Conservation (phyloP, 2,113 vertebrate species). For the Atractosteus spatula region DNA sequence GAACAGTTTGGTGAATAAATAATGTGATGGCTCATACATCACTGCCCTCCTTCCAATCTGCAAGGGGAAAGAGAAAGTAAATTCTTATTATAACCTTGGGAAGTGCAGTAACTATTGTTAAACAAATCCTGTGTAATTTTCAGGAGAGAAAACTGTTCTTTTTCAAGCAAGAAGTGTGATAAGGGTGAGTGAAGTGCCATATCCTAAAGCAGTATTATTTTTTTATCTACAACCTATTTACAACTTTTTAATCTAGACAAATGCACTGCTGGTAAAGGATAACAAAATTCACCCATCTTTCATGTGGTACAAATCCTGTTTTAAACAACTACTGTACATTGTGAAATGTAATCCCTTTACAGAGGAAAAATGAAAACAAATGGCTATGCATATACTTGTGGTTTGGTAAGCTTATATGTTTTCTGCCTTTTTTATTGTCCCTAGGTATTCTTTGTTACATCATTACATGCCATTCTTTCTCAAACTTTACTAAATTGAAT, state of each 20-base stretch:
- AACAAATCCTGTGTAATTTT: slow-evolving; percentile 22
- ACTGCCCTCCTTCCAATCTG: slow-evolving; percentile 80
- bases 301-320: background rate
- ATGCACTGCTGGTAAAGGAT: slow-evolving; percentile 11
- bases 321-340: too few relatives aligned
- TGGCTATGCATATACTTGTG: background rate
- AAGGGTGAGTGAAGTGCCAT: slow-evolving; percentile 15
- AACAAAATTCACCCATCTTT: slow-evolving; percentile 19
- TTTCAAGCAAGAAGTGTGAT: slow-evolving; percentile 31
- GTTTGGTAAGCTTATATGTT: background rate
- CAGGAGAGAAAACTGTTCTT: slow-evolving; percentile 36
- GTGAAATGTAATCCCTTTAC: background rate
- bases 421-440: too few relatives aligned
- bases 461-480: too few relatives aligned
- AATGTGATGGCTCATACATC: slow-evolving; percentile 84
- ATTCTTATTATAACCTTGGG: slow-evolving; percentile 86
- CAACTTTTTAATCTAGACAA: slow-evolving; percentile 22
- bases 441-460: too few relatives aligned
- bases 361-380: slow-evolving; percentile 2
- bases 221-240: slow-evolving; percentile 24
- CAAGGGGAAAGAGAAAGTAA: slow-evolving; percentile 80
- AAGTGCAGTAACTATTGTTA: slow-evolving; percentile 56
- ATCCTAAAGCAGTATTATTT: slow-evolving; percentile 17
- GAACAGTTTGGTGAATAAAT: slow-evolving; percentile 91
- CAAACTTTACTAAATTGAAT: too few relatives aligned